Evolutionary conservation across 1,140 invertebrate species (phyloP).

Genomic region (Drosophila ironensis): DNA sequence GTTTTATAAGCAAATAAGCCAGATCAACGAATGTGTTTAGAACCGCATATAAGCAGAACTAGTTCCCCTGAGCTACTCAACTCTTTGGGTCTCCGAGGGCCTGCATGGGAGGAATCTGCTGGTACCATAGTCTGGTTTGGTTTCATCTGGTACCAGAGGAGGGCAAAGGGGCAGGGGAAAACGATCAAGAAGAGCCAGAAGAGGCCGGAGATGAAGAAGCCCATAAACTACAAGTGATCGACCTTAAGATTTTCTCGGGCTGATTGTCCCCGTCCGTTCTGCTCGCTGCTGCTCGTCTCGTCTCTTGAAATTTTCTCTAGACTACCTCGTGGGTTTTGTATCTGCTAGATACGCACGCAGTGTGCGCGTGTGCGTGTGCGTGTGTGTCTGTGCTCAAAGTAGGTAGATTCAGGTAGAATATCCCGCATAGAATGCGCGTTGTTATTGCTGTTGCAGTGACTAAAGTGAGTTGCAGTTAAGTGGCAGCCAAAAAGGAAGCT

Average conservation of each 20-base stretch:
- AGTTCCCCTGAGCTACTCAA: slow-evolving; percentile 7
- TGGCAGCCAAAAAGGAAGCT: slow-evolving; percentile 76
- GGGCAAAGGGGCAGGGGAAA: not conserved
- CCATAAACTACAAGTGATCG: slow-evolving; percentile 79
- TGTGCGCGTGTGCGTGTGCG: not conserved
- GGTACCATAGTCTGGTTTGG: slow-evolving; percentile 25
- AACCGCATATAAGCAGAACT: not conserved
- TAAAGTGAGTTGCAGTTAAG: slow-evolving; percentile 75
- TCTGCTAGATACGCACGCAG: not conserved
- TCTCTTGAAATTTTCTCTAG: slow-evolving; percentile 39
- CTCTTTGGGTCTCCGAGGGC: not conserved
- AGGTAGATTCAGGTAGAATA: slow-evolving; percentile 69
- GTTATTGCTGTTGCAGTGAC: slow-evolving; percentile 38
- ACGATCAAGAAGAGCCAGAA: not conserved
- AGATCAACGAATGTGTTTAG: too few species aligned
- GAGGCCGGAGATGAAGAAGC: slow-evolving; percentile 46
- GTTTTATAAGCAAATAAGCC: too few species aligned
- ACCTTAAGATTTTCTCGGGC: slow-evolving; percentile 73
- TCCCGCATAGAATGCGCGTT: not conserved
- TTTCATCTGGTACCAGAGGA: slow-evolving; percentile 19
- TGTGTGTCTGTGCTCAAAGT: slow-evolving; percentile 46
- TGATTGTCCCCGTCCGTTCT: slow-evolving; percentile 43
- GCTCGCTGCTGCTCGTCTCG: not conserved
- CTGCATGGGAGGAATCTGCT: not conserved
- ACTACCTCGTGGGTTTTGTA: slow-evolving; percentile 8